Base-by-base conservation (phyloP, 2,888 invertebrate species). In the Drosophila siamana region DNA sequence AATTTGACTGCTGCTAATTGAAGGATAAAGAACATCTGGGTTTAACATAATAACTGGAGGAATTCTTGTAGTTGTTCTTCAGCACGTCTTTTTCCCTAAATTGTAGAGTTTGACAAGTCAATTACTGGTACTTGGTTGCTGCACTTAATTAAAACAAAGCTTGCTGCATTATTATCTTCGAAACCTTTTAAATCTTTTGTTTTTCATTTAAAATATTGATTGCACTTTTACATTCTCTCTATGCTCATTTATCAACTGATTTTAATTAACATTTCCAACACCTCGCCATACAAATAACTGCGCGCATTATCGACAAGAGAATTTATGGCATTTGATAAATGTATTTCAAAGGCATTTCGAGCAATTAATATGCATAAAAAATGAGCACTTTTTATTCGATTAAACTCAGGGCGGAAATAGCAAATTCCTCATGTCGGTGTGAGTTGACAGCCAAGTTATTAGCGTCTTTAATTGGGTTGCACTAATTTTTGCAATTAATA, bases 1-100 rank as follows among this genome's bases (percentile, higher is more conserved):
- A 44, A 68, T 46, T 63, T 54, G 43, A 69, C 55, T 47, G 44
- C 43, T 51, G 43, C 70, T 72, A 52, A 52, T 68, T 48, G 61
- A 36, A 48, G 61, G 9, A 16, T 57, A 63, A 63, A 36, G 48
- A 13, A 63, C 56, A 63, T 26, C 55, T 41, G 40, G 30, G 19
- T 19, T 74, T 44, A 40, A 43, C 38, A 40, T 38, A 40, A 41
- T 38, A 51, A 33, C 44, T 52, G n/a, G 13, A 0, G 7, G 11
- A 56, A 44, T 50, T 9, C 38, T 52, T n/a, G n/a, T n/a, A n/a
- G 19, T 33, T 33, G 22, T 16, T 41, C 16, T 41, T 50, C 8
- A 50, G 15, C 16, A 24, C 8, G 48, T 33, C 16, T 28, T 16
- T 16, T 47, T 30, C 6, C 9, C 46, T 28, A 28, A 41, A 41